Base-by-base conservation (phyloP, 2,888 invertebrate genomes). In the Melinaea marsaeus region DNA sequence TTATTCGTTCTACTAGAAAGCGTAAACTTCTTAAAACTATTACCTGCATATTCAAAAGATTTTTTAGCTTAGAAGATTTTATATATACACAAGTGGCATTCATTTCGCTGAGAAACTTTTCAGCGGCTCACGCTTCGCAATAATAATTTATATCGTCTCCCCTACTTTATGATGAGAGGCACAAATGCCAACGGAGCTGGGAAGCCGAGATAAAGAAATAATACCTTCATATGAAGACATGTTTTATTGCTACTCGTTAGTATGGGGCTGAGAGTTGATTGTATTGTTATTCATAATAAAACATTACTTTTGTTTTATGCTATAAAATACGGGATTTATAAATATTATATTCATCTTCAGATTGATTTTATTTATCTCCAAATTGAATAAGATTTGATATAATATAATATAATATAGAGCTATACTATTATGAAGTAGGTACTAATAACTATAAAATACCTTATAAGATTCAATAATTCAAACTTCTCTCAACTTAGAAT, bases 171-270 rank as follows among this genome's bases (percentile, higher is more conserved):
- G 83, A 85, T 79, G 81, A 82, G 80, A 75, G 74, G 79, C 79
- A 81, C 82, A 82, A 86, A 85, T 84, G 82, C 78, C 80, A 81
- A 76, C 78, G 72, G 74, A 75, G 79, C 86, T 88, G 87, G 76
- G 77, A 75, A 71, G 71, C 71, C 72, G 76, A 82, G 87, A 88
- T 87, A 88, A 86, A 88, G 87, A 88, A 85, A 86, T 88, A 84
- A 87, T 83, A 77, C 77, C 76, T 74, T 70, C 72, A 74, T 79
- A 75, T 74, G 72, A 69, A 71, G 76, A 74, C 74, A 71, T 77
- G 77, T 76, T 79, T 78, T 78, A 79, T 78, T 78, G 73, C 72
- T 46, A 55, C 65, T 72, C 71, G 71, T 74, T 72, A 73, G 63
- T 64, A 65, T 63, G 68, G 64, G 66, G 69, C 56, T 58, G 69